Evolutionary conservation across 2,797 vertebrate species (phyloP), one percentile per base, ranked within the genome.

Genomic region (Oophaga sylvatica): DNA sequence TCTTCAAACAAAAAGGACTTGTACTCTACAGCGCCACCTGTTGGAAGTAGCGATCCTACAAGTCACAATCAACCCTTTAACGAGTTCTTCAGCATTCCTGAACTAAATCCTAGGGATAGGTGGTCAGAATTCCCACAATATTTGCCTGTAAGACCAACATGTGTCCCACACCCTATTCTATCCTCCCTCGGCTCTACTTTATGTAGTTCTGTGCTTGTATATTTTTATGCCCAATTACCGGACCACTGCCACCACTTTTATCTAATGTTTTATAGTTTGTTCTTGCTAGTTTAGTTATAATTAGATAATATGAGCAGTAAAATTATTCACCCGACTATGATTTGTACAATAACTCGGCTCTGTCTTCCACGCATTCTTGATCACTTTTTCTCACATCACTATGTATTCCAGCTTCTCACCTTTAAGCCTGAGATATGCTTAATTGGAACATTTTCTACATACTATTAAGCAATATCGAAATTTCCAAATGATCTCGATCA

Each of bases 401-500:
- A 73, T 65, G 77, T 78, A 78, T 89, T 78, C 79, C 68, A 79
- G 62, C 35, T 59, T 68, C 48, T 76, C 70, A 81, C 62, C 78
- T 84, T 73, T 83, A 56, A 56, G 77, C 41, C 56, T 85, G 20
- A 75, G 59, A 60, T 68, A 65, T 29, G 63, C 80, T 85, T 81
- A 88, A 88, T 84, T 88, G 87, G 87, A 76, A 67, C 71, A 78
- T 70, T 70, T 81, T 81, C 67, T 79, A 15, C 62, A 48, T 89
- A 80, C 73, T 83, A 71, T 45, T 41, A 83, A 86, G 77, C 81
- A 53, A 79, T 79, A 83, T 82, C 60, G 62, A 89, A 89, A 71
- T 86, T 68, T 65, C 63, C 75, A 89, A 89, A 80, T 89, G 79
- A 82, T 56, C 70, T 83, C 17, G 59, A 79, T 83, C 26, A 17